Evolutionary conservation across 2,797 vertebrate genomes (phyloP).

Genomic region (Pseudocheirus occidentalis): DNA sequence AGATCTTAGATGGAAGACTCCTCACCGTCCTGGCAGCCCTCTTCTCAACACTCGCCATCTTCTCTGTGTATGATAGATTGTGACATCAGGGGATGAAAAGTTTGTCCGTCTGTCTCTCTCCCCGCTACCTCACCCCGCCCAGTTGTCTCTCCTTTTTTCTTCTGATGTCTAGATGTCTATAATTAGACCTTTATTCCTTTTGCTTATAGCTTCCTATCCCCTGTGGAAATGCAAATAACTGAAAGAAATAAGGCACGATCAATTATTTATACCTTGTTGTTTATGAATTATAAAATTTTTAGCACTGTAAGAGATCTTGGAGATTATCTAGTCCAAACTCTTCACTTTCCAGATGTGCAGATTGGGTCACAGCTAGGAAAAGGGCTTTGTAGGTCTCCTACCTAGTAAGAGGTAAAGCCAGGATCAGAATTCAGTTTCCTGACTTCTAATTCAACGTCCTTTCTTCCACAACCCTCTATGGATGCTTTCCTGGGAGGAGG

Average conservation of each 20-base stretch:
- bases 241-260: not conserved
- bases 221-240: not conserved
- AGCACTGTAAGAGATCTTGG: not conserved
- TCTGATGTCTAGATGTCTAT: not conserved
- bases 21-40: not conserved
- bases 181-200: constrained; percentile 26
- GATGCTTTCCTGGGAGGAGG: not conserved
- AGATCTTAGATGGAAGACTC: not conserved
- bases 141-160: not conserved
- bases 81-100: not conserved
- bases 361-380: not conserved
- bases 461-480: not conserved
- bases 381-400: not conserved
- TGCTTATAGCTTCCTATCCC: constrained; percentile 42
- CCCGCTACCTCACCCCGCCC: not conserved
- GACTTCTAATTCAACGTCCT: not conserved
- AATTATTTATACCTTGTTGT: not conserved
- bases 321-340: not conserved
- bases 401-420: not conserved
- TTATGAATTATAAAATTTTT: not conserved
- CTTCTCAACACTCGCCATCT: not conserved
- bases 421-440: not conserved
- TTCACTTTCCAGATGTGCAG: not conserved
- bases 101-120: not conserved
- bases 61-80: not conserved